Base-by-base conservation (phyloP, 2,888 invertebrate genomes). In the Acronicta leporina region DNA sequence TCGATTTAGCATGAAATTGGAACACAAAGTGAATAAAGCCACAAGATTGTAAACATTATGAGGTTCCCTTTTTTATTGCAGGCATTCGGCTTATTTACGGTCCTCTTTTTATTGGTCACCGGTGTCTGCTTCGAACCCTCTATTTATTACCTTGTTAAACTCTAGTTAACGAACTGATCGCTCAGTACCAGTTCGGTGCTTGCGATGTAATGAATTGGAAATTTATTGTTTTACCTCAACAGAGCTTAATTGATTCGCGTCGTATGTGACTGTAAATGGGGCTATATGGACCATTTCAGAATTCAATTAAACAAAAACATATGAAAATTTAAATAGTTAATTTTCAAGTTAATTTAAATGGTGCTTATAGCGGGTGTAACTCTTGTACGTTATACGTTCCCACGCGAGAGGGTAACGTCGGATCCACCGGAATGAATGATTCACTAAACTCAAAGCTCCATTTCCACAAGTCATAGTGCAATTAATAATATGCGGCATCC, bases 391-490 rank as follows among this genome's bases (percentile, higher is more conserved):
- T 81, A 84, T 82, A 77, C 81, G 90, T 92, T 93, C 94, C 93
- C 94, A 94, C 94, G 94, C 89, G 85, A 68, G 77, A 83, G 80
- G 82, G 84, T 81, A 81, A 82, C 86, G 83, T 83, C 85, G 84
- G 84, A 77, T 84, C 87, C 84, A 76, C 84, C 88, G 86, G 91
- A 92, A 91, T 92, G 91, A 93, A 94, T 94, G 94, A 94, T 92
- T 94, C 92, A 94, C 93, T 92, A 91, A 92, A 91, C 90, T 90
- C 86, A 72, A 88, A 92, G 89, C 90, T 91, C 88, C 90, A 91
- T 94, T 94, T 94, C 94, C 92, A 94, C 94, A 94, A 94, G 94
- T 94, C 94, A 94, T 94, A 94, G 94, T 94, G 93, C 94, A 94
- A 94, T 94, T 94, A 94, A 94, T 94, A 94, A 94, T 94, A 92